Percentiles rank a stretch among this genome's conserved stretches.
Evolutionary conservation across 2,113 vertebrate genomes (phyloP).

Genomic region (Henicopernis longicauda): DNA sequence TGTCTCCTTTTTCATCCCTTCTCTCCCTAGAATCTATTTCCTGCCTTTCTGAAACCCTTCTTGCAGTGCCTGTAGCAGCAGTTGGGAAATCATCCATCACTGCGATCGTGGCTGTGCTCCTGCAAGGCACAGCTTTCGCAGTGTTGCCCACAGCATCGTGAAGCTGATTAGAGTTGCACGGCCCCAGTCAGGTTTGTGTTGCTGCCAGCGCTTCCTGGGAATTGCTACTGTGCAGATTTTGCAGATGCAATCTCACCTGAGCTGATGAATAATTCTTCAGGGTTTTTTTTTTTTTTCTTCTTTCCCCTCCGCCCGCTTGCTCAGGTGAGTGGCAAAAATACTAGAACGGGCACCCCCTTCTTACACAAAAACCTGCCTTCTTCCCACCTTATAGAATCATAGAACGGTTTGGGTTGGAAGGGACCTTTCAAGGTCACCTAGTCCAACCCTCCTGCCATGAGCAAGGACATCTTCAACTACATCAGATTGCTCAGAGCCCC

Average conservation of each 20-base stretch:
- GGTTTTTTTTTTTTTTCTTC: background rate
- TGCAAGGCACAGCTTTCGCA: background rate
- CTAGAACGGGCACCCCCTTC: accelerated
- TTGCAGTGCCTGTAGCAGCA: background rate
- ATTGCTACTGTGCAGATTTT: background rate
- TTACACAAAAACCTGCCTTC: background rate
- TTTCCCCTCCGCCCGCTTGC: no score
- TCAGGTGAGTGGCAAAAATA: background rate
- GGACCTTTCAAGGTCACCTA: background rate
- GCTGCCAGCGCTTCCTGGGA: background rate
- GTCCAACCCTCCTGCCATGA: accelerated
- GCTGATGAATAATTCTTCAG: background rate
- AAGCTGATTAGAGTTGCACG: background rate
- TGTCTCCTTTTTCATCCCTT: background rate
- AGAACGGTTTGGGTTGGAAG: background rate
- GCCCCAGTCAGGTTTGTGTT: background rate
- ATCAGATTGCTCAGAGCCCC: accelerated
- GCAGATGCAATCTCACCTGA: background rate
- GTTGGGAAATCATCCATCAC: background rate
- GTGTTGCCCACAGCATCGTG: background rate
- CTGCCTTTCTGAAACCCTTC: background rate
- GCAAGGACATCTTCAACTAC: background rate
- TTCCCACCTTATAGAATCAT: background rate
- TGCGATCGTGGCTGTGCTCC: background rate
- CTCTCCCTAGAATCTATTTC: background rate